Evolutionary conservation across 2,113 vertebrate species (phyloP), one percentile per base, ranked within the genome.

Genomic region (Anguilla japonica): DNA sequence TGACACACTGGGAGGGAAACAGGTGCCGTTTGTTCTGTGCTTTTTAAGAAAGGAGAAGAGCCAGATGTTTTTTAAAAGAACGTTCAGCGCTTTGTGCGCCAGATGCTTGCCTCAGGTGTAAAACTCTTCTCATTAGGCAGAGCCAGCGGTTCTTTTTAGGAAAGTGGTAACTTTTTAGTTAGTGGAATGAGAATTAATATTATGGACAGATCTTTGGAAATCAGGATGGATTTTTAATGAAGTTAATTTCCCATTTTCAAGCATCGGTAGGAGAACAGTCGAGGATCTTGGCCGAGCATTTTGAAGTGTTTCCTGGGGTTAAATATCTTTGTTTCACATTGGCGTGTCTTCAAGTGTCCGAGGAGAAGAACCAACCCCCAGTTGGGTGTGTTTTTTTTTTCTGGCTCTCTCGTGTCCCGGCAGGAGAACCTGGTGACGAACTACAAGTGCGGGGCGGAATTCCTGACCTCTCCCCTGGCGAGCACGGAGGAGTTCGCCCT

Each of bases 391-490:
- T 13, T 11, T 53, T 46, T 46, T 60, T 6, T 60, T 3, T 60
- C 18, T 5, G 22, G 22, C 20, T 67, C 20, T 67, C 18, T 22
- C 20, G 22, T 71, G 75, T n/a, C 43, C 57, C 46, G 0, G 56
- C 85, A 95, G 90, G 78, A 82, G 0, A 0, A 84, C 29, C 88
- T 88, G 88, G 87, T 85, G 1, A 9, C 85, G 41, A 87, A 0
- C 0, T 97, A 96, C 91, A 92, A 78, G 0, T 99, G 98, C 75
- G 98, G 98, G 63, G 97, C 93, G 0, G 98, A 99, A 89, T 97
- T 98, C 91, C 95, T 99, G 88, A 97, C 98, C 0, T 98, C 99
- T 40, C 98, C 98, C 0, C 90, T 99, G 94, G 98, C 97, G 91
- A 97, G 96, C 87, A 97, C 91, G 88, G 85, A 92, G 0, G 91